phyloP scores from a whole-genome alignment of 2,888 invertebrate genomes.

The Ochropacha duplaris region DNA sequence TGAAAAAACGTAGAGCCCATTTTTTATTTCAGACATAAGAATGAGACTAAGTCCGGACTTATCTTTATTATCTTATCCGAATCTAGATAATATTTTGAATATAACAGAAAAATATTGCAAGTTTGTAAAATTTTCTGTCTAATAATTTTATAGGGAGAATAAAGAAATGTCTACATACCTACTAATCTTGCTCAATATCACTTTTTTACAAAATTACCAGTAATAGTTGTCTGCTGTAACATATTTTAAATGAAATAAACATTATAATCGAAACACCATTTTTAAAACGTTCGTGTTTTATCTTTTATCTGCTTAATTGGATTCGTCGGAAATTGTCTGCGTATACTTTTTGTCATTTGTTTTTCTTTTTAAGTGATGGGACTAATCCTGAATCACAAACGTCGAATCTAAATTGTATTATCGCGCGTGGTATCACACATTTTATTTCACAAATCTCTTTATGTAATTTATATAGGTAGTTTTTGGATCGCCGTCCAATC shows the following conservation, averaged over 20 bases:
- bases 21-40: background rate
- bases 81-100: background rate
- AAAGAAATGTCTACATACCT: background rate
- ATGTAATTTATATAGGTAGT: too few relatives aligned
- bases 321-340: conserved; percentile 41
- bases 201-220: too few relatives aligned
- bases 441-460: too few relatives aligned
- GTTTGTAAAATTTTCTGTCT: background rate
- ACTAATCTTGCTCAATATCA: background rate
- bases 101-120: background rate
- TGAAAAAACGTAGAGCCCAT: conserved; percentile 2
- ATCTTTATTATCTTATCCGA: too few relatives aligned
- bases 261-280: conserved; percentile 35
- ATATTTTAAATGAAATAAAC: too few relatives aligned
- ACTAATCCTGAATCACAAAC: background rate
- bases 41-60: background rate
- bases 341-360: conserved; percentile 8
- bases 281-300: conserved; percentile 50
- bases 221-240: too few relatives aligned
- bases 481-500: too few relatives aligned
- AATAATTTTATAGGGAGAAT: too few relatives aligned
- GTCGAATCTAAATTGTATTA: background rate
- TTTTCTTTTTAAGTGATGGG: background rate
- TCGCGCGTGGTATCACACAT: background rate
- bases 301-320: conserved; percentile 58